Evolutionary conservation across 2,797 vertebrate species (phyloP).

Genomic region (Neosalanx taihuensis): DNA sequence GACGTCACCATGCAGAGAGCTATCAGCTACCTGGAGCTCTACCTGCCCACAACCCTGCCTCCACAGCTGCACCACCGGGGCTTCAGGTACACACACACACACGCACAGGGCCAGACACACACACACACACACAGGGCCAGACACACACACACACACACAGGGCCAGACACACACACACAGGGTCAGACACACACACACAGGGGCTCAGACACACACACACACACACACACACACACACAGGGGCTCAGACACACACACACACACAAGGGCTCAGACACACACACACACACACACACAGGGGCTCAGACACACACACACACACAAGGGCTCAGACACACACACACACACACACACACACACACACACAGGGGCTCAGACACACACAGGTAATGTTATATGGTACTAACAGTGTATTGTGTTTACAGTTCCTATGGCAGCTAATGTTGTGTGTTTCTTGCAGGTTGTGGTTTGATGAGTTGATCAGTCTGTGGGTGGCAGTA

Average conservation of each 20-base stretch:
- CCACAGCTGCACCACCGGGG: constrained; percentile 92
- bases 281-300: too few relatives aligned
- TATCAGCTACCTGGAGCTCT: constrained; percentile 94
- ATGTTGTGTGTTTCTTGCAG: constrained; percentile 63
- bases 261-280: too few relatives aligned
- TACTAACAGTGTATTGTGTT: not conserved
- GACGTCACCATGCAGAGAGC: constrained; percentile 98
- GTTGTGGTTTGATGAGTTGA: constrained; percentile 94
- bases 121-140: too few relatives aligned
- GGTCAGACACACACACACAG: too few relatives aligned
- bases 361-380: constrained; percentile 80
- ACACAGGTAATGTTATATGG: not conserved
- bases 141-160: too few relatives aligned
- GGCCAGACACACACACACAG: too few relatives aligned
- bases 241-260: too few relatives aligned
- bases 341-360: constrained; percentile 73
- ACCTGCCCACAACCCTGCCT: constrained; percentile 92
- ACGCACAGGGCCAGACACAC: not conserved
- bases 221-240: too few relatives aligned
- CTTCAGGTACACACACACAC: constrained; percentile 80
- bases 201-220: too few relatives aligned
- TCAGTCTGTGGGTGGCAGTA: constrained; percentile 91
- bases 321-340: constrained; percentile 56
- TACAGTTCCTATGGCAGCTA: not conserved
- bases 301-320: constrained; percentile 46